Conservation (phyloP, 2,113 vertebrate genomes). For the Neopipo cinnamomea region DNA sequence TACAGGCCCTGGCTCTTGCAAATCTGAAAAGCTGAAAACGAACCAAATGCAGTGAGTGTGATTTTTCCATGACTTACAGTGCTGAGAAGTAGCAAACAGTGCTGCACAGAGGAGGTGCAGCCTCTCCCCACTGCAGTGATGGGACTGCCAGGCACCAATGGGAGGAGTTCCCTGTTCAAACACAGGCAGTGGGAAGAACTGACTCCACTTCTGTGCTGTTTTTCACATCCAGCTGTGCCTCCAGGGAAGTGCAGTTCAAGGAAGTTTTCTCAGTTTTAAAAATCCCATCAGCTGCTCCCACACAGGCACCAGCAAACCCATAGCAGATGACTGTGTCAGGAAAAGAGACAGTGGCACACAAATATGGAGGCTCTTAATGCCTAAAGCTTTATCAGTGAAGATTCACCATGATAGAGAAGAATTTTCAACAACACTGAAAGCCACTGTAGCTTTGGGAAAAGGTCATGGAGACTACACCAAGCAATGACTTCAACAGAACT, state of each 20-base stretch:
- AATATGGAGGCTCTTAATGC: neutral
- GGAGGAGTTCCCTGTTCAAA: neutral
- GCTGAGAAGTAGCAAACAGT: neutral
- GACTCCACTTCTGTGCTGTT: neutral
- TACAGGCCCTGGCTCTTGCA: neutral
- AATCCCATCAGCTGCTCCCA: neutral
- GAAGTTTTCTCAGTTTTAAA: neutral
- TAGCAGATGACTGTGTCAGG: neutral
- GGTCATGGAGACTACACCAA: neutral
- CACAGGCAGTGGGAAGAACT: fast-evolving
- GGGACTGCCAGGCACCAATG: neutral
- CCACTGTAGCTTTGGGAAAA: neutral
- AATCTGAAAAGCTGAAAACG: neutral
- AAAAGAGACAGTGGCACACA: neutral
- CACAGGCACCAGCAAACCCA: neutral
- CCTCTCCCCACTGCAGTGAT: neutral
- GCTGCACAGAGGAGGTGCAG: neutral
- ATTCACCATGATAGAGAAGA: neutral
- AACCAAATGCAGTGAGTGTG: neutral
- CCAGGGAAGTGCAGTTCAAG: neutral
- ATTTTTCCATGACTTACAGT: neutral
- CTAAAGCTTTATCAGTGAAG: neutral
- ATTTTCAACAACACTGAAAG: neutral
- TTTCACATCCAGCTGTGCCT: neutral
- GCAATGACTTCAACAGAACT: neutral